Conservation (phyloP, 2,888 invertebrate species). For the Acronicta aceris region DNA sequence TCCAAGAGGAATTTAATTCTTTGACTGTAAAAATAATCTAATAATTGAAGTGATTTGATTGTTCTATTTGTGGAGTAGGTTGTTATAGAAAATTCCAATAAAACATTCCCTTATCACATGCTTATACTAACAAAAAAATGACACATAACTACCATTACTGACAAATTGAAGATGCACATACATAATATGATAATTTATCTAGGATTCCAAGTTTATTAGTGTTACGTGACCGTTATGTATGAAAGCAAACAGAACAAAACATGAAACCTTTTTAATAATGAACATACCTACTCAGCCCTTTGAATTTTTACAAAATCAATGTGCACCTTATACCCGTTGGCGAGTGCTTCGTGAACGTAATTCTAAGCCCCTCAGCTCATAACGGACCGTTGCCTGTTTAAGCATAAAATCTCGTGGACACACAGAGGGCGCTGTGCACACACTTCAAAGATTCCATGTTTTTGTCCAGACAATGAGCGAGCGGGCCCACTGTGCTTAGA, state of each 20-base stretch:
- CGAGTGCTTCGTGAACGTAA: constrained; percentile 33
- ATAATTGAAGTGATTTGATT: too few relatives aligned
- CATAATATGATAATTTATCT: too few relatives aligned
- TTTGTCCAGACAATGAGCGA: constrained; percentile 20
- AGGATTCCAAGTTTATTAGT: too few relatives aligned
- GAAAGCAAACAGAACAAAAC: too few relatives aligned
- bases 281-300: background rate
- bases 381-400: constrained; percentile 29
- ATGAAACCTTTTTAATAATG: constrained; percentile 1
- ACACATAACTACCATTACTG: too few relatives aligned
- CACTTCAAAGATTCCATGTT: constrained; percentile 27
- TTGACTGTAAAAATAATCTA: background rate
- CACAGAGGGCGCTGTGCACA: constrained; percentile 38
- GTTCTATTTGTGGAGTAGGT: too few relatives aligned
- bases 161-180: too few relatives aligned
- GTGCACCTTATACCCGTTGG: constrained; percentile 14
- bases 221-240: too few relatives aligned
- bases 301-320: constrained; percentile 17
- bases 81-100: too few relatives aligned
- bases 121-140: too few relatives aligned
- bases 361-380: constrained; percentile 34
- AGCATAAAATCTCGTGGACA: constrained; percentile 29
- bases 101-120: too few relatives aligned
- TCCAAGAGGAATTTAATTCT: too few relatives aligned
- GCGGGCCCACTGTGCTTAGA: constrained; percentile 19